A percentile compares a stretch with the other conserved stretches of the same genome.
These are phyloP conservation scores for Pecten maximus DNA, from an alignment of 2,888 invertebrate species.

Conservation along the genomic window DNA sequence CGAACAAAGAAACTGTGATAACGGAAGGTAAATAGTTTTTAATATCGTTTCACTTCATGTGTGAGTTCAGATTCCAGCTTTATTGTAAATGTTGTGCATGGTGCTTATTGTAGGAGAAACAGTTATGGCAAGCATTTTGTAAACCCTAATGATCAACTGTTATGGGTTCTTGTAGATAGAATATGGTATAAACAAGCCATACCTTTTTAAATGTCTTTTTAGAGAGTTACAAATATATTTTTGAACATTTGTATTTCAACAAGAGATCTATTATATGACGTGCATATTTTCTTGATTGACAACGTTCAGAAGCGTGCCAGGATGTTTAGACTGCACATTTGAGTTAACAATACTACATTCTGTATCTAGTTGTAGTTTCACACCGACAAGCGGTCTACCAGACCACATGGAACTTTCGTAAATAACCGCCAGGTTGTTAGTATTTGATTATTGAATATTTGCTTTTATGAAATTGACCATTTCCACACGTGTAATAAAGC, in stretches of 20 bases:
- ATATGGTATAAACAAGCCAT: not conserved
- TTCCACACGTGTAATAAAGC: no score
- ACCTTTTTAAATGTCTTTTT: not conserved
- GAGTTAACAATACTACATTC: no score
- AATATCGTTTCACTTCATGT: not conserved
- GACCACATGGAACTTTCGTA: no score
- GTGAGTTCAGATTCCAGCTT: not conserved
- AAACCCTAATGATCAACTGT: not conserved
- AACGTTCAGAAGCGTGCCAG: no score
- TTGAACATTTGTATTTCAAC: not conserved
- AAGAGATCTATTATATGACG: not conserved
- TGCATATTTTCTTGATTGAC: not conserved
- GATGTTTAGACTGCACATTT: no score
- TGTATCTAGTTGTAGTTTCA: no score
- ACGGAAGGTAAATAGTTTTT: not conserved
- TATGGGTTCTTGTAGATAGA: not conserved
- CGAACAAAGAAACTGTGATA: constrained; percentile 11
- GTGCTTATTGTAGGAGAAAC: not conserved
- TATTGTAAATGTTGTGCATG: not conserved
- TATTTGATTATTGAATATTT: no score
- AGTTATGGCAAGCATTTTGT: not conserved
- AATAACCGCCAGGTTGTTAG: no score
- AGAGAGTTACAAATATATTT: not conserved
- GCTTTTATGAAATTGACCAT: no score
- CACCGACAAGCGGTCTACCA: no score